Conservation (phyloP, 2,888 invertebrate species). For the Steromphala cineraria region DNA sequence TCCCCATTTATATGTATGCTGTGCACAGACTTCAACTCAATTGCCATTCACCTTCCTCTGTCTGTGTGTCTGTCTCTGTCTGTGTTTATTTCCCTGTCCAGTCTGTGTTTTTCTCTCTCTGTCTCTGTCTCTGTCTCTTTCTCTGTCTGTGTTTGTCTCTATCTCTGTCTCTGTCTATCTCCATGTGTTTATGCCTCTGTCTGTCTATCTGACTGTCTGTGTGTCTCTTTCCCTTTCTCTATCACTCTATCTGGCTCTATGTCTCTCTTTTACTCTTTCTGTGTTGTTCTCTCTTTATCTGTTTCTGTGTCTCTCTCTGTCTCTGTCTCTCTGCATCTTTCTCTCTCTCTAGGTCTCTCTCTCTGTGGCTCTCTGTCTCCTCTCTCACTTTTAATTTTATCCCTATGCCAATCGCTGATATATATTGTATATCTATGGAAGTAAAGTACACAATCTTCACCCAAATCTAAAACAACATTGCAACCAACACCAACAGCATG, state of each 20-base stretch:
- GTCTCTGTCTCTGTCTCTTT: too few species aligned
- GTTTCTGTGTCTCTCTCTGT: background rate
- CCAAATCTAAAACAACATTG: too few species aligned
- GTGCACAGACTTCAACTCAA: too few species aligned
- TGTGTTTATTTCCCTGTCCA: too few species aligned
- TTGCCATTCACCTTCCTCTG: too few species aligned
- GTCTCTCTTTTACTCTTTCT: background rate
- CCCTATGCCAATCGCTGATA: too few species aligned
- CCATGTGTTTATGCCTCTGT: background rate
- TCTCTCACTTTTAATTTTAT: background rate
- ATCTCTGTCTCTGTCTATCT: background rate
- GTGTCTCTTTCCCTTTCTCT: background rate
- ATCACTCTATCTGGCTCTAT: constrained; percentile 2
- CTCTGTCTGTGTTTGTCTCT: background rate
- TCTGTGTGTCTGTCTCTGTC: too few species aligned
- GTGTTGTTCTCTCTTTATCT: background rate
- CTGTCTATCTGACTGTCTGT: background rate
- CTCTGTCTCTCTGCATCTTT: background rate
- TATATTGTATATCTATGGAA: too few species aligned
- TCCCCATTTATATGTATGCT: too few species aligned
- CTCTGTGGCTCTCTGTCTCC: background rate
- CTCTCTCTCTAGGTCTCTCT: background rate
- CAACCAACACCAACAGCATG: too few species aligned
- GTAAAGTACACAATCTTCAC: too few species aligned
- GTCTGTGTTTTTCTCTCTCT: too few species aligned